phyloP scores from a whole-genome alignment of 2,888 invertebrate species.

The Scotopteryx bipunctaria region DNA sequence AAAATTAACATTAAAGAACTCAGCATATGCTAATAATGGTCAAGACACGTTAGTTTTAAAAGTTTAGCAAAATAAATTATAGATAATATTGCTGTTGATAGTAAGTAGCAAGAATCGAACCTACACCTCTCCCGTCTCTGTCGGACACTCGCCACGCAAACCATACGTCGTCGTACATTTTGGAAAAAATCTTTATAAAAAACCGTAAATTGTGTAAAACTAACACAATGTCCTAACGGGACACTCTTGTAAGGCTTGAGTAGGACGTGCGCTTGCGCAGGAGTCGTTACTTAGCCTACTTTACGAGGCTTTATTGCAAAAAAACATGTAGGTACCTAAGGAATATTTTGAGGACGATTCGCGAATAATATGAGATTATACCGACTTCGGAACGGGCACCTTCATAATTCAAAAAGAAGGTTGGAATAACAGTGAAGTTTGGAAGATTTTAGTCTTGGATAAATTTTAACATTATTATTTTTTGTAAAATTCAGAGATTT shows the following conservation, averaged over 20 bases:
- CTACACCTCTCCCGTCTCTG: no score
- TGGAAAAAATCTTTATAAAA: neutral
- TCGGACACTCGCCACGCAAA: no score
- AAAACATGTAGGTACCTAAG: constrained; percentile 18
- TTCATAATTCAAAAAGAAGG: constrained; percentile 8
- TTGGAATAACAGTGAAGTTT: neutral
- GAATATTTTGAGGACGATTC: constrained; percentile 19
- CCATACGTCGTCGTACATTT: no score
- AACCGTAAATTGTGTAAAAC: constrained; percentile 1
- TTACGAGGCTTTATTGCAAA: constrained; percentile 36
- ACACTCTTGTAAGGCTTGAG: constrained; percentile 51
- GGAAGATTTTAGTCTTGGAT: neutral
- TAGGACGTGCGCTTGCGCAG: constrained; percentile 47
- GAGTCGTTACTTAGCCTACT: constrained; percentile 51
- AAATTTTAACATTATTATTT: no score
- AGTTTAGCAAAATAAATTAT: no score
- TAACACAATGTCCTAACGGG: constrained; percentile 46
- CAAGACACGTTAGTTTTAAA: neutral
- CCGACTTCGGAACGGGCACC: constrained; percentile 8
- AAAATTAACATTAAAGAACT: no score
- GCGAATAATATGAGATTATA: constrained; percentile 23
- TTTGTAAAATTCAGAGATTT: no score
- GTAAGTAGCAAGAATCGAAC: no score
- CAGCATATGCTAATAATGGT: no score
- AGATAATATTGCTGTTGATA: no score